Evolutionary conservation across 2,888 invertebrate genomes (phyloP).

Genomic region (Phytoseiulus persimilis): DNA sequence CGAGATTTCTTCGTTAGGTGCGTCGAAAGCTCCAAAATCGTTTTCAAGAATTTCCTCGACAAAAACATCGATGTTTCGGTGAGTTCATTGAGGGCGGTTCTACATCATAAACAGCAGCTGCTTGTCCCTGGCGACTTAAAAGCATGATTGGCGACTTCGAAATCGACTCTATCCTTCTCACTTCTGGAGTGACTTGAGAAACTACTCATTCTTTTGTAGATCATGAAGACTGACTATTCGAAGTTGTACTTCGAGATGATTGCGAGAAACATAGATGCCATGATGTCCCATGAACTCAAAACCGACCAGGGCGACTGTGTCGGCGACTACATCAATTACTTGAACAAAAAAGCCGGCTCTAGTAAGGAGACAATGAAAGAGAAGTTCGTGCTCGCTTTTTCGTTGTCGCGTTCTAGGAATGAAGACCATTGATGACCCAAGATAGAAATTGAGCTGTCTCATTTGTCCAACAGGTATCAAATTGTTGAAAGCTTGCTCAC

Average conservation of each 20-base stretch:
- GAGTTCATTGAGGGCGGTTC: background rate
- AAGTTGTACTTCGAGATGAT: background rate
- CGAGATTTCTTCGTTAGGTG: background rate
- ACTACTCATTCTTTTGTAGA: background rate
- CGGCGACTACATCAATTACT: background rate
- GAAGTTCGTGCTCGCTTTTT: background rate
- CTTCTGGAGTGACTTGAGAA: background rate
- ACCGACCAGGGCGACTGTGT: background rate
- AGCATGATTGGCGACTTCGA: background rate
- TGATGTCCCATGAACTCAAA: background rate
- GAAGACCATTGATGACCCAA: background rate
- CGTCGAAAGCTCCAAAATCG: background rate
- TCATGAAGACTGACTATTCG: background rate
- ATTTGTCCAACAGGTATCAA: conserved; percentile 1
- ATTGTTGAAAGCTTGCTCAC: background rate
- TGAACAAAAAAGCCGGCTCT: conserved; percentile 1
- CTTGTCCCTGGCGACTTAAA: too few species aligned
- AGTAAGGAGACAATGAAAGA: background rate
- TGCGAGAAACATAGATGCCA: background rate
- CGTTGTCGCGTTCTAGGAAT: too few species aligned
- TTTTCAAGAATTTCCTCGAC: background rate
- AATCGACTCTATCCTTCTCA: background rate
- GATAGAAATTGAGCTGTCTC: too few species aligned
- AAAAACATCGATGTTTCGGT: background rate
- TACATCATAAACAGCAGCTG: too few species aligned